A percentile compares a stretch with the other conserved stretches of the same genome.
phyloP scores from a whole-genome alignment of 2,888 invertebrate species.

The Parthenolecanium corni region DNA sequence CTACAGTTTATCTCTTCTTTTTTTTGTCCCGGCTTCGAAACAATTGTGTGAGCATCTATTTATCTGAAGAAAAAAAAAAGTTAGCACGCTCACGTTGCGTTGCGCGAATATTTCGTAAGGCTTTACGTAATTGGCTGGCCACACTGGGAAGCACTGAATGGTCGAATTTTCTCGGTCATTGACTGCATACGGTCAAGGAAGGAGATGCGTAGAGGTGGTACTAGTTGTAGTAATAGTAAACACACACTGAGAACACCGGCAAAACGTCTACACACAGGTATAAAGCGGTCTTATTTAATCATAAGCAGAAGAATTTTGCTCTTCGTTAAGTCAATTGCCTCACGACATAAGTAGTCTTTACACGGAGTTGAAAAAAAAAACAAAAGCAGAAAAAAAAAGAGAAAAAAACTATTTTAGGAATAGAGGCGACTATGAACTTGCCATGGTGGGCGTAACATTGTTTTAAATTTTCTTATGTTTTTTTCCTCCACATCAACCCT shows the following conservation, averaged over 20 bases:
- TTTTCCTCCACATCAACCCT: too few relatives aligned
- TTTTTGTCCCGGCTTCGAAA: too few relatives aligned
- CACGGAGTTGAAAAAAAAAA: background rate
- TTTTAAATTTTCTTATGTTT: too few relatives aligned
- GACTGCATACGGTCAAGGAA: background rate
- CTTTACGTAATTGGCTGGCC: background rate
- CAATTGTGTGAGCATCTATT: too few relatives aligned
- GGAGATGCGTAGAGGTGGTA: background rate
- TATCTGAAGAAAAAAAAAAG: too few relatives aligned
- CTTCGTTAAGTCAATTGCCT: conserved; percentile 4
- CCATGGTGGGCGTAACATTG: too few relatives aligned
- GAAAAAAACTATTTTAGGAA: too few relatives aligned
- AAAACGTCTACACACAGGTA: background rate
- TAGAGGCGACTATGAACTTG: too few relatives aligned
- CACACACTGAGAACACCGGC: background rate
- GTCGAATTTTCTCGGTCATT: conserved; percentile 26
- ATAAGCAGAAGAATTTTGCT: conserved; percentile 2
- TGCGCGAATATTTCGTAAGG: too few relatives aligned
- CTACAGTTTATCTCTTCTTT: too few relatives aligned
- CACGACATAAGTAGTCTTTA: background rate
- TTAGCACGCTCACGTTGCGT: too few relatives aligned
- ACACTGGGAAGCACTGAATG: conserved; percentile 17
- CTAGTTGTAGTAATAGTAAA: conserved; percentile 13
- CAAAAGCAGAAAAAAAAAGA: too few relatives aligned
- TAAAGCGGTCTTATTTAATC: conserved; percentile 6